Evolutionary conservation across 2,797 vertebrate genomes (phyloP).

Genomic region (Ispidina lecontei): DNA sequence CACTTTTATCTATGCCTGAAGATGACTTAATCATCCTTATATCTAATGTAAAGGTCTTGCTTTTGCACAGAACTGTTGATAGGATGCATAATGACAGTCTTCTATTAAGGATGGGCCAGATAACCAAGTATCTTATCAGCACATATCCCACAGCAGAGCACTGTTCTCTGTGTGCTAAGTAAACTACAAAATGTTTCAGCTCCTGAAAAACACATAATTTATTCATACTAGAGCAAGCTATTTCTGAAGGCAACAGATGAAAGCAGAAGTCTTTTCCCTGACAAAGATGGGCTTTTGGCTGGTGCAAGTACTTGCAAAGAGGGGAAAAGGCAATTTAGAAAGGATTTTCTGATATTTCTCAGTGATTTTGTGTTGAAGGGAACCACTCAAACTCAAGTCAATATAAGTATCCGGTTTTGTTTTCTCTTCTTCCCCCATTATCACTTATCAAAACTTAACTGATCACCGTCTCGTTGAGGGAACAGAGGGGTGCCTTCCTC

Average conservation of each 20-base stretch:
- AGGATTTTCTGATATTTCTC: background rate
- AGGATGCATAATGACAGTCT: background rate
- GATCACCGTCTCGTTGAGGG: background rate
- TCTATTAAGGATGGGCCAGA: background rate
- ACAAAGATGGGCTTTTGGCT: background rate
- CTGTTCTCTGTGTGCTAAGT: background rate
- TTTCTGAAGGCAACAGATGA: background rate
- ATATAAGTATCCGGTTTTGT: background rate
- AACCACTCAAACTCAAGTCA: background rate
- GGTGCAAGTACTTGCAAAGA: background rate
- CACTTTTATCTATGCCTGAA: background rate
- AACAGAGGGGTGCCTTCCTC: fast-evolving
- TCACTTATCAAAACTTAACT: background rate
- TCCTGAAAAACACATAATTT: background rate
- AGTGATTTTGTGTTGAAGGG: background rate
- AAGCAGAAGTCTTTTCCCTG: background rate
- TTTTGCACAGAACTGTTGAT: background rate
- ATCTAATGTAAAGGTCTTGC: background rate
- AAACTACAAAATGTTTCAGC: background rate
- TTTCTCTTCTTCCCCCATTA: background rate
- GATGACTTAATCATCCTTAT: background rate
- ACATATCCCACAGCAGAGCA: background rate
- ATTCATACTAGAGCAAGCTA: background rate
- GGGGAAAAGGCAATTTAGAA: background rate
- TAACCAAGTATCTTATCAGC: background rate